Percentiles rank a stretch among this genome's conserved stretches.
phyloP scores from a whole-genome alignment of 92 coral and sea anemone genomes.

The Palythoa grandis region DNA sequence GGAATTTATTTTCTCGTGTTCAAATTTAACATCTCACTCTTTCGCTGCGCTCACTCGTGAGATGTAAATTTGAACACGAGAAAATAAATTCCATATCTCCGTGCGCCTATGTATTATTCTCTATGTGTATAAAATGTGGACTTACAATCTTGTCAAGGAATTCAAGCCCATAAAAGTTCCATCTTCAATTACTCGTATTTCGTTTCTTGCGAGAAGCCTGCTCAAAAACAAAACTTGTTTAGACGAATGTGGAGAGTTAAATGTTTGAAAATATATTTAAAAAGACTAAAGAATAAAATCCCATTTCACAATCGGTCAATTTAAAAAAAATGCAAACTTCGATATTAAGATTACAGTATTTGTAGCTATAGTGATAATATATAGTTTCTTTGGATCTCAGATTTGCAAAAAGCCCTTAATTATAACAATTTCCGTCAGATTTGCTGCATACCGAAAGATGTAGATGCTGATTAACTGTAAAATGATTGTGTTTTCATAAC shows the following conservation, averaged over 20 bases:
- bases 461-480: background rate
- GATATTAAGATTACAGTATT: background rate
- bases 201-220: slow-evolving; percentile 53
- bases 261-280: too few species aligned
- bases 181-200: slow-evolving; percentile 33
- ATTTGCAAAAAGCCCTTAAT: background rate
- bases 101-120: slow-evolving; percentile 56
- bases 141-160: slow-evolving; percentile 37
- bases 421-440: slow-evolving; percentile 1
- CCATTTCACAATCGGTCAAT: too few species aligned
- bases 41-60: too few species aligned
- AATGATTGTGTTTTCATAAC: background rate
- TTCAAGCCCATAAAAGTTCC: slow-evolving; percentile 10
- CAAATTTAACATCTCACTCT: too few species aligned
- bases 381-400: background rate
- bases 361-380: too few species aligned
- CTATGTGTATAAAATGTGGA: slow-evolving; percentile 43
- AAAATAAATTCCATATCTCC: too few species aligned
- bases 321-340: background rate
- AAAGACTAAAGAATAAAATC: too few species aligned
- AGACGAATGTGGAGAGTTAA: background rate
- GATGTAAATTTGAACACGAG: too few species aligned
- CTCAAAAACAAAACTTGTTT: background rate
- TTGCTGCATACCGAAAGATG: background rate
- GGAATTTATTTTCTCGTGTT: too few species aligned